phyloP scores from a whole-genome alignment of 2,797 vertebrate species.

The Merluccius polli region DNA sequence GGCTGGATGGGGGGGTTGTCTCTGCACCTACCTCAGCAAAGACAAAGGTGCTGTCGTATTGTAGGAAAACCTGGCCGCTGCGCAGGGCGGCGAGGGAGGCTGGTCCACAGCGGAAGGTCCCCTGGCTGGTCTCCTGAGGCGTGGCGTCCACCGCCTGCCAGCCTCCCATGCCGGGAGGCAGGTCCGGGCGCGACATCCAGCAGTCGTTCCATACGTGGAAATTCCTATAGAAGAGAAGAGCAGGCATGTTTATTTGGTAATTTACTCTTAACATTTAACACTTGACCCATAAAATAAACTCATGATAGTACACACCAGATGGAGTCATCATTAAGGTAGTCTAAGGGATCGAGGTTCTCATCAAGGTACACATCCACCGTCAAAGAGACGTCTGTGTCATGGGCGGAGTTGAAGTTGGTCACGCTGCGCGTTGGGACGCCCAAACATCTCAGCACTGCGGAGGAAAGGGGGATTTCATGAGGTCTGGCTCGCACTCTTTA shows the following conservation, averaged over 20 bases:
- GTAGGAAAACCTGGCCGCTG: slow-evolving; percentile 83
- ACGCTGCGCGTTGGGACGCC: slow-evolving; percentile 82
- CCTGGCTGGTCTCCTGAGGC: slow-evolving; percentile 90
- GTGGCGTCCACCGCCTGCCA: slow-evolving; percentile 90
- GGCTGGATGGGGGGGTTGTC: no score
- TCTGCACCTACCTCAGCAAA: slow-evolving; percentile 73
- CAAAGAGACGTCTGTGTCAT: slow-evolving; percentile 88
- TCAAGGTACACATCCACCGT: slow-evolving; percentile 89
- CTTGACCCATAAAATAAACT: neutral
- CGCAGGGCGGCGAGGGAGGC: slow-evolving; percentile 82
- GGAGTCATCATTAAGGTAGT: slow-evolving; percentile 81
- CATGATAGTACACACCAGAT: slow-evolving; percentile 51
- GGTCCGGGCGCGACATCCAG: slow-evolving; percentile 89
- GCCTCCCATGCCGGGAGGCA: slow-evolving; percentile 80
- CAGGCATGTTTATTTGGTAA: neutral
- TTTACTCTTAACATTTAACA: no score
- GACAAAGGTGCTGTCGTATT: slow-evolving; percentile 78
- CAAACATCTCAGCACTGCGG: slow-evolving; percentile 83
- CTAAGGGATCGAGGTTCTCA: slow-evolving; percentile 82
- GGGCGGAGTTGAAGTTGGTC: slow-evolving; percentile 90
- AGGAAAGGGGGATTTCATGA: neutral
- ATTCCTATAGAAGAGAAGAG: slow-evolving; percentile 73
- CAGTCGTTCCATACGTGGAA: slow-evolving; percentile 96
- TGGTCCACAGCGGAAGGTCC: slow-evolving; percentile 86
- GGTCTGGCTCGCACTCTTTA: neutral